Percentiles rank a stretch among this genome's conserved stretches.
Evolutionary conservation across 2,113 vertebrate genomes (phyloP).

Genomic region (Dendropsophus ebraccatus): DNA sequence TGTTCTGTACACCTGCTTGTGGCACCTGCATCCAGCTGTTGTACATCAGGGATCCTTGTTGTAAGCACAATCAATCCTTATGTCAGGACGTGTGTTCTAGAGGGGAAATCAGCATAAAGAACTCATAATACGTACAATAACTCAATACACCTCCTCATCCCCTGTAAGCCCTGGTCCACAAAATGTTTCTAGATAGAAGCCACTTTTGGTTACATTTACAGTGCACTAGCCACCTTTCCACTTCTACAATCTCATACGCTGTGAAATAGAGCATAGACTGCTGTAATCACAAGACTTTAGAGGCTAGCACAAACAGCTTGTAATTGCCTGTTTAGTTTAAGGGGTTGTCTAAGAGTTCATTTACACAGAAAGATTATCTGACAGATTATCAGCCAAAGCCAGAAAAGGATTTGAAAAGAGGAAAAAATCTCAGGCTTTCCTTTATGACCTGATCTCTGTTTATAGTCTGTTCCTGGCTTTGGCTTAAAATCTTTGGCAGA

Average conservation of each 20-base stretch:
- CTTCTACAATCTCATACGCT: neutral
- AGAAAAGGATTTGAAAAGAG: too few species aligned
- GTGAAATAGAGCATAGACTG: neutral
- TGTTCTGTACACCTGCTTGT: slow-evolving; percentile 12
- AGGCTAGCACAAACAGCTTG: neutral
- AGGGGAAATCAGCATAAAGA: neutral
- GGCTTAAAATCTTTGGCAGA: too few species aligned
- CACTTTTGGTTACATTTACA: neutral
- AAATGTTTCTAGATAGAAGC: neutral
- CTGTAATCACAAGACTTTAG: neutral
- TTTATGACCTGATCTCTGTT: too few species aligned
- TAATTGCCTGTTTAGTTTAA: neutral
- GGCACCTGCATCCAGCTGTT: neutral
- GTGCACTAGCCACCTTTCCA: neutral
- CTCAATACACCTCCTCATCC: neutral
- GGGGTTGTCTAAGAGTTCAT: too few species aligned
- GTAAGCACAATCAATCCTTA: slow-evolving; percentile 12
- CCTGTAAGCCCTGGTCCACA: neutral
- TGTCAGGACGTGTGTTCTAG: neutral
- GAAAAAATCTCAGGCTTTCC: too few species aligned
- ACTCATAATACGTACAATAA: neutral
- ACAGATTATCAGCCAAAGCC: too few species aligned
- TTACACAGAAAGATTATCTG: too few species aligned
- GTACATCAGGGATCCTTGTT: neutral
- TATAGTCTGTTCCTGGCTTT: too few species aligned